Conservation (phyloP, 2,888 invertebrate genomes). For the Stramonita haemastoma region DNA sequence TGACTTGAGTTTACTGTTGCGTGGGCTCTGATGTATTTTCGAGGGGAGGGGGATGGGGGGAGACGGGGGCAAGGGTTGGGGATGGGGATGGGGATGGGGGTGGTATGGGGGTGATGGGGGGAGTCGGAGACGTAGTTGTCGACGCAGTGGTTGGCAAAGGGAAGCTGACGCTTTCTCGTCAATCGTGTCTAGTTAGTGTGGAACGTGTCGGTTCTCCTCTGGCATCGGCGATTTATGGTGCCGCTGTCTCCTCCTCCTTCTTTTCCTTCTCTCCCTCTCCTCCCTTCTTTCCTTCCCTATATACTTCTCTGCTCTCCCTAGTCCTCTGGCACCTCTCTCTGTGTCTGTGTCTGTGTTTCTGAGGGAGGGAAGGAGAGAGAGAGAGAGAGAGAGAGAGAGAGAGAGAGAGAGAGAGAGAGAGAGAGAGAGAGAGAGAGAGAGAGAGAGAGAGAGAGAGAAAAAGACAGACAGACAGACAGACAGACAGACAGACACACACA, state of each 20-base stretch:
- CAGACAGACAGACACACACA: no score
- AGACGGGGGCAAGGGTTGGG: no score
- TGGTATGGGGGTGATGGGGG: no score
- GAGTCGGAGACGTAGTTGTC: background rate
- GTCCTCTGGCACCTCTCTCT: no score
- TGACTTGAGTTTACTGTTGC: no score
- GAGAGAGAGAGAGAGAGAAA: background rate
- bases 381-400: background rate
- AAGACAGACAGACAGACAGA: no score
- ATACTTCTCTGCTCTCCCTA: no score
- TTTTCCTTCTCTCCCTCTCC: background rate
- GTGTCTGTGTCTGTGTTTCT: background rate
- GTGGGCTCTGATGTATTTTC: no score
- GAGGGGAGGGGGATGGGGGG: no score
- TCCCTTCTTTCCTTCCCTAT: no score
- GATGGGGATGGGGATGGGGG: no score
- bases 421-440: background rate
- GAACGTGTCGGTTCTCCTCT: constrained; percentile 15
- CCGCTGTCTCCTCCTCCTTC: background rate
- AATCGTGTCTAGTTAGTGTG: constrained; percentile 31
- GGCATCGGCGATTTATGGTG: constrained; percentile 25
- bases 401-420: background rate
- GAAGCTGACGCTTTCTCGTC: constrained; percentile 29
- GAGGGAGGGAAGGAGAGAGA: background rate
- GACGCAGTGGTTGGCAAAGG: constrained; percentile 16